phyloP scores from a whole-genome alignment of 2,888 invertebrate species.

The Aleiodes alternator region DNA sequence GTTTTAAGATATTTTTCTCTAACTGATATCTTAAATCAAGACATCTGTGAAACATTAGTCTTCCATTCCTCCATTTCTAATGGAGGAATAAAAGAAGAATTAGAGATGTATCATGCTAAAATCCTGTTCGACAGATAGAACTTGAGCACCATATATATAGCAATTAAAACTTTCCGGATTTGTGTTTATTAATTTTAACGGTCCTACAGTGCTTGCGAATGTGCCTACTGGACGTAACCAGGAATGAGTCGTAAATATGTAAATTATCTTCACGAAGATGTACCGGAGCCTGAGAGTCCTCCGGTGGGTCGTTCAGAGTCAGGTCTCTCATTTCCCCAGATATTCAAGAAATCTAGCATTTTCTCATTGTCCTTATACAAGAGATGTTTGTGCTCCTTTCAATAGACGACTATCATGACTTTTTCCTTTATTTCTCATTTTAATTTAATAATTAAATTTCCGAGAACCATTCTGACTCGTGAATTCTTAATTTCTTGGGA shows the following conservation, averaged over 20 bases:
- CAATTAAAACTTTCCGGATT: not conserved
- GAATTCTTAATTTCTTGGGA: too few relatives aligned
- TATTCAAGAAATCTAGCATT: not conserved
- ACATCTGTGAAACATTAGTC: too few relatives aligned
- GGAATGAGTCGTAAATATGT: constrained; percentile 44
- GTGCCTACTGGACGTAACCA: not conserved
- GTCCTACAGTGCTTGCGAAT: not conserved
- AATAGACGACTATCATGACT: not conserved
- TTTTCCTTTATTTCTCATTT: too few relatives aligned
- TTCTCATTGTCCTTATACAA: constrained; percentile 1
- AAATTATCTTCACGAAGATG: constrained; percentile 40
- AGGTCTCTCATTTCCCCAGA: constrained; percentile 23
- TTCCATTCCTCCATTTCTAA: too few relatives aligned
- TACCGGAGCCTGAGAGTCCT: constrained; percentile 30
- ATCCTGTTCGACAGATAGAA: too few relatives aligned
- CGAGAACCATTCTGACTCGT: too few relatives aligned
- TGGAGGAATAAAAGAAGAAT: too few relatives aligned
- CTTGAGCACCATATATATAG: not conserved
- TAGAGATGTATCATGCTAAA: too few relatives aligned
- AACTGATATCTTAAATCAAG: too few relatives aligned
- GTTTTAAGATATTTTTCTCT: too few relatives aligned
- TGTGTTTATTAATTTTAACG: constrained; percentile 40
- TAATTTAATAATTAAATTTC: too few relatives aligned
- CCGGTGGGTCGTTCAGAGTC: constrained; percentile 37
- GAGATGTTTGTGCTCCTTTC: constrained; percentile 3